phyloP scores from a whole-genome alignment of 2,888 invertebrate species.

The Trissonchulus latispiculum region DNA sequence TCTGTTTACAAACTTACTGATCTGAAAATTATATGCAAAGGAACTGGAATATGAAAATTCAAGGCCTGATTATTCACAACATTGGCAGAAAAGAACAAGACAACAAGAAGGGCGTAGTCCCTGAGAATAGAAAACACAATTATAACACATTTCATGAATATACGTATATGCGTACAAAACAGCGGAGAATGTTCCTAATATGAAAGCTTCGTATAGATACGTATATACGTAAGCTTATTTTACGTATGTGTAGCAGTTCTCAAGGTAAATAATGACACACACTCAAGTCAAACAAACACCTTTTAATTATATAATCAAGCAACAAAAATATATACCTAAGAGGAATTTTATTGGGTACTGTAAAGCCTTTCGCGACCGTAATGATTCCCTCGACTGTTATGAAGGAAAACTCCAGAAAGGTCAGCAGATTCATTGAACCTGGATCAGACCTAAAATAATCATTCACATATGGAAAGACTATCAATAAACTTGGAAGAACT shows the following conservation, averaged over 20 bases:
- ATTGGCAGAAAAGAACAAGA: conserved; percentile 80
- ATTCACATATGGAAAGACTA: not conserved
- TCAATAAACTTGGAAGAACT: no score
- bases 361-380: conserved; percentile 66
- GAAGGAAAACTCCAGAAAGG: conserved; percentile 85
- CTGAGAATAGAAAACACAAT: no score
- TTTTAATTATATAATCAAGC: no score
- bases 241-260: no score
- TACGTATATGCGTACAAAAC: no score
- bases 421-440: conserved; percentile 82
- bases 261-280: no score
- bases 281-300: no score
- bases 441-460: conserved; percentile 66
- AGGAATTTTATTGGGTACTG: conserved; percentile 56
- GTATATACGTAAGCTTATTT: no score
- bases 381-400: conserved; percentile 80
- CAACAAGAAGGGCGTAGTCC: conserved; percentile 69
- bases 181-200: no score
- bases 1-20: conserved; percentile 55
- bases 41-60: conserved; percentile 91
- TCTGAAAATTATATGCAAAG: conserved; percentile 94
- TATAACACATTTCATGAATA: no score
- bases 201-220: no score
- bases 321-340: conserved; percentile 54
- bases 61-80: conserved; percentile 83